A percentile compares a stretch with the other conserved stretches of the same genome.
Evolutionary conservation across 2,113 vertebrate species (phyloP).

Genomic region (Galbula dea): DNA sequence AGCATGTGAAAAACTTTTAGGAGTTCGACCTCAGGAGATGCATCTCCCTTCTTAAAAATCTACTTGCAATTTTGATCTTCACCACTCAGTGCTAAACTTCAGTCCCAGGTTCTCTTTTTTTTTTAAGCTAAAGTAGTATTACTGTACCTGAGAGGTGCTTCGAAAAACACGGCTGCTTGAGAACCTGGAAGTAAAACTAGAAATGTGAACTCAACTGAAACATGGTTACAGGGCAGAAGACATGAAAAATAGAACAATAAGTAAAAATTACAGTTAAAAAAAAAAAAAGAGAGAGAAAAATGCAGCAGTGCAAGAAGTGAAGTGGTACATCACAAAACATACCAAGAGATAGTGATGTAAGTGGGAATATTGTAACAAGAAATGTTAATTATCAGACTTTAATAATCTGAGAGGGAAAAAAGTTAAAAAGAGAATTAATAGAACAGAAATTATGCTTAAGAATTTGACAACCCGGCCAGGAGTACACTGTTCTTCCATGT

Average conservation of each 20-base stretch:
- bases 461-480: background rate
- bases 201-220: background rate
- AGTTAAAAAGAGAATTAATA: background rate
- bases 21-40: background rate
- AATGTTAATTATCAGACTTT: background rate
- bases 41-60: background rate
- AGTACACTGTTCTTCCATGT: background rate
- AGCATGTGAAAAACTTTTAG: background rate
- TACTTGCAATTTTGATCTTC: background rate
- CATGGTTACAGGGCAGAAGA: background rate
- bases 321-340: background rate
- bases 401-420: accelerated
- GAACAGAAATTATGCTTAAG: background rate
- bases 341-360: background rate
- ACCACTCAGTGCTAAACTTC: background rate
- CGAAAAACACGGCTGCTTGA: background rate
- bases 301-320: background rate
- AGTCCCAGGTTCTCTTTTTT: background rate
- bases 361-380: background rate
- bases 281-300: background rate
- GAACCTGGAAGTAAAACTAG: background rate
- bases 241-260: background rate
- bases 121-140: background rate
- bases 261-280: background rate
- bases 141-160: background rate